Percentiles rank a stretch among this genome's conserved stretches.
These are phyloP conservation scores for Stegana nigrithorax DNA, from an alignment of 2,888 invertebrate genomes.

Conservation along the genomic window DNA sequence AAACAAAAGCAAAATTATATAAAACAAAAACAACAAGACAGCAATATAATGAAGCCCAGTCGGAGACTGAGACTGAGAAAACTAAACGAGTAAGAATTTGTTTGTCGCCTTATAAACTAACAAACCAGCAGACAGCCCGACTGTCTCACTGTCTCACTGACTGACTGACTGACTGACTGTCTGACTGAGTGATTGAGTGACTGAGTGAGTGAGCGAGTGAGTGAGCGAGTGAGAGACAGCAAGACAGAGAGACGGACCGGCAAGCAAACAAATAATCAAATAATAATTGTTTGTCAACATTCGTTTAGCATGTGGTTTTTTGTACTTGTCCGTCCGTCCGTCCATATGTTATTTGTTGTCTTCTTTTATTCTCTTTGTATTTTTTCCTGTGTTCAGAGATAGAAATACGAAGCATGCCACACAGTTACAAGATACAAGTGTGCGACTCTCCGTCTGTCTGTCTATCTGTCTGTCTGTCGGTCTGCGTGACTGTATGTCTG, in stretches of 20 bases:
- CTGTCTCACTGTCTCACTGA: neutral
- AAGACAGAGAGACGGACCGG: constrained; percentile 24
- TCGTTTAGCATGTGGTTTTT: constrained; percentile 57
- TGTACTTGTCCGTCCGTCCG: no score
- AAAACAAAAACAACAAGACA: neutral
- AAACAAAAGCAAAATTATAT: neutral
- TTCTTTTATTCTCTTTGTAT: neutral
- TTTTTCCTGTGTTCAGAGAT: constrained; percentile 6
- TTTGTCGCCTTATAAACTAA: no score
- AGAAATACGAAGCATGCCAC: constrained; percentile 25
- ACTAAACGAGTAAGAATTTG: neutral
- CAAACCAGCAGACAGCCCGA: neutral
- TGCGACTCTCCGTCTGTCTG: no score
- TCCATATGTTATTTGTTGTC: no score
- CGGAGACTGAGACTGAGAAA: neutral
- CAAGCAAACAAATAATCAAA: constrained; percentile 61
- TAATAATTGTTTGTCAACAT: constrained; percentile 43
- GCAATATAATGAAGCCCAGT: neutral
- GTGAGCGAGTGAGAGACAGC: constrained; percentile 14
- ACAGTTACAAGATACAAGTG: no score
- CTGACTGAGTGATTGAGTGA: neutral
- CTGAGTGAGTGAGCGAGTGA: constrained; percentile 24
- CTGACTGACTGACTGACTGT: neutral
- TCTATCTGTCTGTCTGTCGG: constrained; percentile 18
- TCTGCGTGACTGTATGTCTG: constrained; percentile 13